Conservation (phyloP, 2,888 invertebrate species). For the Pyralis farinalis region DNA sequence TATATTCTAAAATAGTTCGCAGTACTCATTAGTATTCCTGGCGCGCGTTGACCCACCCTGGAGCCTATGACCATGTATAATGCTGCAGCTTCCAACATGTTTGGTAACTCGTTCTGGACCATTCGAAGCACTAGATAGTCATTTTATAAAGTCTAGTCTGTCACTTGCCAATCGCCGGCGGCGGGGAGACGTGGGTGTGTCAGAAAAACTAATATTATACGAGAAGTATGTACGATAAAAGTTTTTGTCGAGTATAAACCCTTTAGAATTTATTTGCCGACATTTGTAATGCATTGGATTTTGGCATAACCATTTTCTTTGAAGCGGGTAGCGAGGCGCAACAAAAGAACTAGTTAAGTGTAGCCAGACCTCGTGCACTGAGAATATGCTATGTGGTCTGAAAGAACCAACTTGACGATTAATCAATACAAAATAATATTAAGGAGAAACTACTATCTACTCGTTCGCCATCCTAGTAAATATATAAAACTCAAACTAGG, state of each 20-base stretch:
- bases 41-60: slow-evolving; percentile 39
- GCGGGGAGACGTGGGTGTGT: slow-evolving; percentile 1
- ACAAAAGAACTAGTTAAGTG: too few species aligned
- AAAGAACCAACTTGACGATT: too few species aligned
- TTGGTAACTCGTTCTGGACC: slow-evolving; percentile 52
- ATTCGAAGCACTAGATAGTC: slow-evolving; percentile 36
- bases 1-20: slow-evolving; percentile 63
- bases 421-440: too few species aligned
- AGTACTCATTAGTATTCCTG: slow-evolving; percentile 64
- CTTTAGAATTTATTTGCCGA: neutral
- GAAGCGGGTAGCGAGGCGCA: too few species aligned
- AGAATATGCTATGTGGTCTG: too few species aligned
- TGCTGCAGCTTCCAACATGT: slow-evolving; percentile 42
- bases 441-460: too few species aligned
- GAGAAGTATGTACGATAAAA: neutral
- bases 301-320: neutral
- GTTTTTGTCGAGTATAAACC: neutral
- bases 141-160: slow-evolving; percentile 28
- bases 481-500: too few species aligned
- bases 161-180: slow-evolving; percentile 2
- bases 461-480: too few species aligned
- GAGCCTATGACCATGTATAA: slow-evolving; percentile 57
- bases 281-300: neutral
- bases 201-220: slow-evolving; percentile 2
- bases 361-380: too few species aligned